These are phyloP conservation scores for Pseudomyrmex gracilis DNA, from an alignment of 1,140 invertebrate species.

Conservation along the genomic window DNA sequence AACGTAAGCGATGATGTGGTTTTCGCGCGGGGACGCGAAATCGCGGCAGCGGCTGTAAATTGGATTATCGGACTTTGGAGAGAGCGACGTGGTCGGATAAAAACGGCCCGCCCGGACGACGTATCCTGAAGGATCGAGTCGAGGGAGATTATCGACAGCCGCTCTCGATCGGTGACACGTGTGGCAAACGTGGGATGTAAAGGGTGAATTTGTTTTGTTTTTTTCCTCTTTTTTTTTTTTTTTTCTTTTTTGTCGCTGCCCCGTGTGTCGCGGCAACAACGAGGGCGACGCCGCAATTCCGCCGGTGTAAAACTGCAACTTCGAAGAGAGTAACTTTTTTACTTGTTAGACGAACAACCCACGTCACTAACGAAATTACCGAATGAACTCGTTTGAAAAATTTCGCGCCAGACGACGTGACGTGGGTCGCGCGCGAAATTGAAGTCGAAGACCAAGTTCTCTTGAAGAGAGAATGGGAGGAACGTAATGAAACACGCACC, in stretches of 20 bases:
- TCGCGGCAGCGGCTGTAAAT: slow-evolving; percentile 44
- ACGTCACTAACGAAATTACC: slow-evolving; percentile 43
- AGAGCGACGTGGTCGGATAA: slow-evolving; percentile 23
- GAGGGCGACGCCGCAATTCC: slow-evolving; percentile 42
- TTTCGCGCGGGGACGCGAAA: slow-evolving; percentile 44
- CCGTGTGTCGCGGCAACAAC: slow-evolving; percentile 23
- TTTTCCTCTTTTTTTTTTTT: background rate
- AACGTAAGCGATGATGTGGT: slow-evolving; percentile 30
- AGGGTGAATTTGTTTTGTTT: slow-evolving; percentile 5
- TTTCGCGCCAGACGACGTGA: slow-evolving; percentile 40
- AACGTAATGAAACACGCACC: background rate
- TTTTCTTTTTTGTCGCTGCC: too few species aligned
- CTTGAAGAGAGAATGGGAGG: background rate
- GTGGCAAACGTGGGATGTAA: slow-evolving; percentile 51
- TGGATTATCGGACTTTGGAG: slow-evolving; percentile 54
- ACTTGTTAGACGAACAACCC: slow-evolving; percentile 43
- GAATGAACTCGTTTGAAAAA: slow-evolving; percentile 52
- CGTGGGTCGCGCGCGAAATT: slow-evolving; percentile 4
- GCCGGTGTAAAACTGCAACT: slow-evolving; percentile 44
- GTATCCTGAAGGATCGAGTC: slow-evolving; percentile 35
- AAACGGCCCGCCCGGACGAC: slow-evolving; percentile 18
- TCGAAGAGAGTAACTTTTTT: slow-evolving; percentile 36
- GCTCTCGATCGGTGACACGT: slow-evolving; percentile 56
- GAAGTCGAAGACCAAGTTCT: slow-evolving; percentile 18
- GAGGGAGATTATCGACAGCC: slow-evolving; percentile 62